Conservation (phyloP, 2,888 invertebrate species). For the Drosophila testacea region DNA sequence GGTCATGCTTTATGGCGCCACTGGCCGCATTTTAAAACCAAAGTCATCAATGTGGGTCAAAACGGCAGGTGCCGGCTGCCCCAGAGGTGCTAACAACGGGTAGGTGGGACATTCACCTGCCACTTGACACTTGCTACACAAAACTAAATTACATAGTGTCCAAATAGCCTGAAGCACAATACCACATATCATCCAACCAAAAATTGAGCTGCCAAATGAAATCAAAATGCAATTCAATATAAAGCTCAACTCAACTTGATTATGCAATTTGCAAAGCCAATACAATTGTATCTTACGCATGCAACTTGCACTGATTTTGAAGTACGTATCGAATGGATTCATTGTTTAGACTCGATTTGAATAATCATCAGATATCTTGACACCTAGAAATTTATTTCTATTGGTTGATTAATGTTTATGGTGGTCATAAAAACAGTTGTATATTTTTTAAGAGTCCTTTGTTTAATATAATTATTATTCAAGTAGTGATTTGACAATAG, state of each 20-base stretch:
- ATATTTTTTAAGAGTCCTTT: too few relatives aligned
- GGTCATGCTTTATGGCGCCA: slow-evolving; percentile 74
- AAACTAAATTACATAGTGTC: slow-evolving; percentile 20
- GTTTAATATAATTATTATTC: too few relatives aligned
- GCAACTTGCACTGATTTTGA: background rate
- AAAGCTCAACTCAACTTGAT: slow-evolving; percentile 16
- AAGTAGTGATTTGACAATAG: too few relatives aligned
- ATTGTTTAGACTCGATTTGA: too few relatives aligned
- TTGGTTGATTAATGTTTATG: too few relatives aligned
- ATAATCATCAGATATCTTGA: too few relatives aligned
- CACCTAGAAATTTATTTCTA: too few relatives aligned
- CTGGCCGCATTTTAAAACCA: slow-evolving; percentile 50
- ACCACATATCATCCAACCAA: background rate
- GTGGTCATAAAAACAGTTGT: too few relatives aligned
- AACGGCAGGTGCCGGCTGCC: slow-evolving; percentile 40
- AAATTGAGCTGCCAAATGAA: slow-evolving; percentile 29
- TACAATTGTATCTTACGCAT: background rate
- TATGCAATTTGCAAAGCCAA: slow-evolving; percentile 11
- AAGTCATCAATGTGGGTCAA: slow-evolving; percentile 55
- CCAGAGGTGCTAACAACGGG: background rate
- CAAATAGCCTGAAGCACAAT: slow-evolving; percentile 9
- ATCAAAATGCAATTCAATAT: slow-evolving; percentile 24
- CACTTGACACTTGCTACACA: slow-evolving; percentile 5
- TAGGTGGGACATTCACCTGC: background rate
- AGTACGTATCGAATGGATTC: background rate